phyloP scores from a whole-genome alignment of 2,888 invertebrate genomes.

The Aradus depressus region DNA sequence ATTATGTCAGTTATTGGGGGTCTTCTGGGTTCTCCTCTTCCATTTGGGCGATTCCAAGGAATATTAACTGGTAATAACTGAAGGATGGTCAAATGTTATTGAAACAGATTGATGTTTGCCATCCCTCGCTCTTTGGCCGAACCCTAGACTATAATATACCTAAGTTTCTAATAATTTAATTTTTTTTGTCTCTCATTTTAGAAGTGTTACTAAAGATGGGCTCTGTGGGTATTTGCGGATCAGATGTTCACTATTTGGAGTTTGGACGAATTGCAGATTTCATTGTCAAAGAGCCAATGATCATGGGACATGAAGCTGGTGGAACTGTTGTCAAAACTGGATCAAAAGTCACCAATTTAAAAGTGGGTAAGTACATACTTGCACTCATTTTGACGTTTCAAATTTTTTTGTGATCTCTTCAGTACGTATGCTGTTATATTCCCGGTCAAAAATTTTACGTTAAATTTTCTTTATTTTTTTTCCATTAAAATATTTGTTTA shows the following conservation, averaged over 20 bases:
- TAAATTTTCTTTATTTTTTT: not conserved
- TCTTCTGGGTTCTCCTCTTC: too few species aligned
- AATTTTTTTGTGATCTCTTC: not conserved
- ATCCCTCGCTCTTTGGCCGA: too few species aligned
- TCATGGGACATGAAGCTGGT: constrained; percentile 88
- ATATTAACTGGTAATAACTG: too few species aligned
- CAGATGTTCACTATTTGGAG: constrained; percentile 86
- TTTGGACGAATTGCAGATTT: constrained; percentile 79
- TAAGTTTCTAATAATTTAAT: constrained; percentile 15
- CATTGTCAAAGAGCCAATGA: constrained; percentile 75
- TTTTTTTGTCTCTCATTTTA: constrained; percentile 36
- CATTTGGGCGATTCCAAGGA: too few species aligned
- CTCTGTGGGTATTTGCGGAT: constrained; percentile 93
- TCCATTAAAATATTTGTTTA: not conserved
- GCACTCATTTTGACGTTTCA: not conserved
- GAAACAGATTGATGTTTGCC: too few species aligned
- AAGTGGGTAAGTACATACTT: constrained; percentile 45
- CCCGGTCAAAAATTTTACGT: not conserved
- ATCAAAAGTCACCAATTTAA: constrained; percentile 52
- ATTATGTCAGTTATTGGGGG: too few species aligned
- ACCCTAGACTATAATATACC: too few species aligned
- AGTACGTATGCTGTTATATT: not conserved
- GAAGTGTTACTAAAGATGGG: constrained; percentile 83
- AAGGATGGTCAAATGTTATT: too few species aligned
- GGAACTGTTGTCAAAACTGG: constrained; percentile 69